Conservation (phyloP, 2,888 invertebrate species). For the Hemaris fuciformis region DNA sequence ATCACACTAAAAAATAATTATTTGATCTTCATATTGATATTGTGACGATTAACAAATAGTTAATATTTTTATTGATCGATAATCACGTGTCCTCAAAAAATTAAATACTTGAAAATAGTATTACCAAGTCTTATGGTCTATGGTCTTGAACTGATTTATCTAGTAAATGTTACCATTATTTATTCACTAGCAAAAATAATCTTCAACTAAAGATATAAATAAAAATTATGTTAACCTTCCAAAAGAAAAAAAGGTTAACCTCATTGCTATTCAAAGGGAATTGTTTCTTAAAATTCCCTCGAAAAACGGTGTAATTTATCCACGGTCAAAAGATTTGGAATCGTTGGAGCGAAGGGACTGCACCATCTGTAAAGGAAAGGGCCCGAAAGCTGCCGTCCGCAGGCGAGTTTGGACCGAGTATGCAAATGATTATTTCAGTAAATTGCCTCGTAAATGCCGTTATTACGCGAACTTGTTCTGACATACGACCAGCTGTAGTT, state of each 20-base stretch:
- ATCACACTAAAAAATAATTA: no score
- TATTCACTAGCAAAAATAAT: no score
- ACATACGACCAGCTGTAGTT: constrained; percentile 22
- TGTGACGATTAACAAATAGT: no score
- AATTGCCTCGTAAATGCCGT: constrained; percentile 25
- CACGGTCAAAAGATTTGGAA: constrained; percentile 16
- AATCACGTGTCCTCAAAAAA: no score
- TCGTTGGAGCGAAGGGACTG: constrained; percentile 30
- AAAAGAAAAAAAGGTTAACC: not conserved
- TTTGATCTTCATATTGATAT: no score
- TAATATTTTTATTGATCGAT: no score
- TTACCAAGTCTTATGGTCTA: no score
- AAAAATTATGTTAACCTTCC: no score
- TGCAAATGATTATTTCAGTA: constrained; percentile 47
- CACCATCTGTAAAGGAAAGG: constrained; percentile 46
- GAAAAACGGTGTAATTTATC: constrained; percentile 1
- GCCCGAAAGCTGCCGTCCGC: constrained; percentile 21
- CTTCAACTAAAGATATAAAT: no score
- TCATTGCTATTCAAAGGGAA: not conserved
- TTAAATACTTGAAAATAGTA: no score
- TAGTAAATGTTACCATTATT: no score
- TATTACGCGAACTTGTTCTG: constrained; percentile 17
- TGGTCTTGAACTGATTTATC: no score
- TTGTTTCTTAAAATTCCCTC: not conserved
- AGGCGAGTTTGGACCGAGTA: constrained; percentile 30